These are phyloP conservation scores for Corythaixoides concolor DNA, from an alignment of 2,113 vertebrate species.

Conservation along the genomic window DNA sequence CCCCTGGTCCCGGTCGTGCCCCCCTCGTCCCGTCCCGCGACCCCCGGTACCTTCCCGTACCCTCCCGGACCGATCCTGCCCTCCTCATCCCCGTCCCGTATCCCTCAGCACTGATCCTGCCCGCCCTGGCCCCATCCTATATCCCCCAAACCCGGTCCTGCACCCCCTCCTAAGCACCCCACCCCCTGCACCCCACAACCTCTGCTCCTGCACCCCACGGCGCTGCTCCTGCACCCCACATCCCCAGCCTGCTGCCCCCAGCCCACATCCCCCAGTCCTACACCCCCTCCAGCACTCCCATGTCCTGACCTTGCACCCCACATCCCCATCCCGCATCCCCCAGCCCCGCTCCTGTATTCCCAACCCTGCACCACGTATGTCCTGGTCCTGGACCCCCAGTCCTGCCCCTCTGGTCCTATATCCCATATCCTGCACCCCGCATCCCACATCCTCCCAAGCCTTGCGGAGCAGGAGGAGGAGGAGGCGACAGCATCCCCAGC, in stretches of 20 bases:
- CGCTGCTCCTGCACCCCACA: neutral
- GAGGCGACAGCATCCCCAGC: neutral
- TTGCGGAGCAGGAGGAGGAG: no score
- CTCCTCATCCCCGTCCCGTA: no score
- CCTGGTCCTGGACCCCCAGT: neutral
- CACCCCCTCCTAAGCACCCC: no score
- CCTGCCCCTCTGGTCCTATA: neutral
- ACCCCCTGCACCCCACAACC: neutral
- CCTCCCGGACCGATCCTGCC: no score
- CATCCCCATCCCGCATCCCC: neutral
- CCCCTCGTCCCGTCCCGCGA: no score
- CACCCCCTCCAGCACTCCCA: neutral
- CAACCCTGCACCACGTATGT: fast-evolving
- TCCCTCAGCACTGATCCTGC: neutral
- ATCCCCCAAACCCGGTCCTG: no score
- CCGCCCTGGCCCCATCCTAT: neutral
- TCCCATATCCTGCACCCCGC: neutral
- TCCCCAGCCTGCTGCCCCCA: neutral
- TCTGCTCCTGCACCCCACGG: no score
- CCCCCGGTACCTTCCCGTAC: no score
- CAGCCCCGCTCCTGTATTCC: neutral
- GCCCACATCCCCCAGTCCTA: neutral
- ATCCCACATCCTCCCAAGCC: neutral
- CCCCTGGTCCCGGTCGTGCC: neutral
- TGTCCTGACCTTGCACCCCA: neutral